Base-by-base conservation (phyloP, 1,140 invertebrate species). In the Pseudomyrmex cubaensis region DNA sequence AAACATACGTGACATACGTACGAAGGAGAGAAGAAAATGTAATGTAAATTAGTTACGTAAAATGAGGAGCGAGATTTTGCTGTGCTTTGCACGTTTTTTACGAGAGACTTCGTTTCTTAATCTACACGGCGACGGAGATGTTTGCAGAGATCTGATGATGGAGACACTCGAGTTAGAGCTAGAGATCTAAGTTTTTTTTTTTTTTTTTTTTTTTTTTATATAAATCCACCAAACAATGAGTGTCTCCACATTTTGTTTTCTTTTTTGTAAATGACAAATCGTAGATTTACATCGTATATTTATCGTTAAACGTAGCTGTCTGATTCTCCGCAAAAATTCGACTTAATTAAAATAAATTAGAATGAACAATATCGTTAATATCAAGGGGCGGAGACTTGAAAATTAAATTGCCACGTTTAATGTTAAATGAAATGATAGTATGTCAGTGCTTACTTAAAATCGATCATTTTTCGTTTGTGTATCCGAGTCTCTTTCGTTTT, bases 21-120 rank as follows among this genome's bases (percentile, higher is more conserved):
- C 10, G n/a, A 80, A 61, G 35, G 22, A 57, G 17, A 57, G 5
- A 20, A 70, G 20, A 61, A 70, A n/a, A 69, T 46, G 25, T 25
- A 52, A 78, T 57, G 76, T 20, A 70, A 59, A 48, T 50, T 78
- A 78, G 54, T 70, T 59, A 80, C n/a, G n/a, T 57, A 69, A 64
- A 15, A 35, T 35, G 44, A 59, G 35, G 35, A 72, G n/a, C 66
- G 59, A 70, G 35, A 64, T 64, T 76, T 76, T 20, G 22, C 63
- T 69, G 69, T 15, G 64, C 76, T 78, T 54, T 25, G 63, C 54
- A 78, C 44, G 13, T 17, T 57, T 78, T 69, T 69, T 48, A 66
- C 48, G 8, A 59, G 57, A 70, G n/a, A 56, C 67, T 78, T 78
- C 8, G 20, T 70, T 70, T 35, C 5, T 35, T 25, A 70, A 59